A percentile compares a stretch with the other conserved stretches of the same genome.
Conservation (phyloP, 2,888 invertebrate species). For the Caenorhabditis plicata region DNA sequence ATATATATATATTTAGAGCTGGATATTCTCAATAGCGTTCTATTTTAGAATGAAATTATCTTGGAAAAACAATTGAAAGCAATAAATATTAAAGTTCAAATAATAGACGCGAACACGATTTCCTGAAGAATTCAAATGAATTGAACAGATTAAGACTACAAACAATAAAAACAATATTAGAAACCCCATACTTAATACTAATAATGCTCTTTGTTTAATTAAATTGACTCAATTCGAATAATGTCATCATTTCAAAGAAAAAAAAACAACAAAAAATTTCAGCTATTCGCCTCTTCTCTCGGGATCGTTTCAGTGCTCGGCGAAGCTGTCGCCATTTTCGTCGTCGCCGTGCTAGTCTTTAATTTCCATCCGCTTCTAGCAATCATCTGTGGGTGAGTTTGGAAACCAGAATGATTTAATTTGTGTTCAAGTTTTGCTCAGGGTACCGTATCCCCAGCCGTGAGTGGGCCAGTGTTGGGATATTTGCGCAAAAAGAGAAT, state of each 20-base stretch:
- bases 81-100: no score
- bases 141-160: background rate
- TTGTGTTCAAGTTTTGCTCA: constrained; percentile 20
- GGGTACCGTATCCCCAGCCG: constrained; percentile 32
- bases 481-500: constrained; percentile 22
- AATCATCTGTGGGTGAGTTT: constrained; percentile 20
- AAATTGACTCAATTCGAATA: no score
- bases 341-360: constrained; percentile 19
- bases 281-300: constrained; percentile 26
- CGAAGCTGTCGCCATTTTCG: constrained; percentile 26
- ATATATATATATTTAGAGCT: no score
- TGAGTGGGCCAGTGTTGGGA: constrained; percentile 29
- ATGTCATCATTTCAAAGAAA: background rate
- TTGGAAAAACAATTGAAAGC: no score
- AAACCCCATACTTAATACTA: no score
- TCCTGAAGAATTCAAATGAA: no score
- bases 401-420: background rate
- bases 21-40: no score
- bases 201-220: no score
- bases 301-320: constrained; percentile 23
- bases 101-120: no score
- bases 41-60: no score
- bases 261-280: constrained; percentile 5
- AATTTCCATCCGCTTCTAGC: constrained; percentile 14
- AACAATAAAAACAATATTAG: background rate